phyloP scores from a whole-genome alignment of 2,113 vertebrate species.

The Struthidea cinerea region DNA sequence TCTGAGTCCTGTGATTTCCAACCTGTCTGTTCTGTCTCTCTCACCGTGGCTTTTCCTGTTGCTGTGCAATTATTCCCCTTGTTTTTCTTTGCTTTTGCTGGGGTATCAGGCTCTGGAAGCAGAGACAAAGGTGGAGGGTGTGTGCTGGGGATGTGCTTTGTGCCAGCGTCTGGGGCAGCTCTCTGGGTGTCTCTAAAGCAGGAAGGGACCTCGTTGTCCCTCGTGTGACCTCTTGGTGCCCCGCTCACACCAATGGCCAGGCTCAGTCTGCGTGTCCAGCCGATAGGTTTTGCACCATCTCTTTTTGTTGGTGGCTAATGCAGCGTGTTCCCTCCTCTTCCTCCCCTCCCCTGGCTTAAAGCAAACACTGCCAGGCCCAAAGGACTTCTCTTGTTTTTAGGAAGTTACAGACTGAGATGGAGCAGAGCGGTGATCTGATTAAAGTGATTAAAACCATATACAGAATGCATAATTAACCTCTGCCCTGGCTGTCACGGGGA shows the following conservation, averaged over 20 bases:
- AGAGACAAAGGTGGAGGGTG: background rate
- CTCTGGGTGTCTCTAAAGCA: background rate
- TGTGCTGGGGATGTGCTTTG: background rate
- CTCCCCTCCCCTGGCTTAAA: background rate
- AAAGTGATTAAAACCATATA: conserved; percentile 74
- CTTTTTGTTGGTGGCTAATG: conserved; percentile 3
- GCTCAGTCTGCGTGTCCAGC: background rate
- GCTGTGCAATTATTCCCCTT: background rate
- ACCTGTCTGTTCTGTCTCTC: background rate
- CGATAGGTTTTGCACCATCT: background rate
- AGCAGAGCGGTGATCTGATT: conserved; percentile 53
- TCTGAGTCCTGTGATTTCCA: background rate
- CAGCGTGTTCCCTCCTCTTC: background rate
- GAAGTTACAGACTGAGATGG: conserved; percentile 49
- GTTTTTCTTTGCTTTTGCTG: background rate
- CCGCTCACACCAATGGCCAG: background rate
- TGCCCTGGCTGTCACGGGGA: conserved; percentile 54
- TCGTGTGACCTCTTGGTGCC: background rate
- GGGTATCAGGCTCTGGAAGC: background rate
- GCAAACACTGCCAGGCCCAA: conserved; percentile 9
- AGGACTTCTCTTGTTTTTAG: conserved; percentile 37
- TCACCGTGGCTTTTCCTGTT: background rate
- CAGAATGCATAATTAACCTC: conserved; percentile 75
- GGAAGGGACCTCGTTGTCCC: background rate
- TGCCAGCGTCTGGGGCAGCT: background rate